A percentile compares a stretch with the other conserved stretches of the same genome.
Evolutionary conservation across 2,113 vertebrate species (phyloP).

Genomic region (Myodes glareolus): DNA sequence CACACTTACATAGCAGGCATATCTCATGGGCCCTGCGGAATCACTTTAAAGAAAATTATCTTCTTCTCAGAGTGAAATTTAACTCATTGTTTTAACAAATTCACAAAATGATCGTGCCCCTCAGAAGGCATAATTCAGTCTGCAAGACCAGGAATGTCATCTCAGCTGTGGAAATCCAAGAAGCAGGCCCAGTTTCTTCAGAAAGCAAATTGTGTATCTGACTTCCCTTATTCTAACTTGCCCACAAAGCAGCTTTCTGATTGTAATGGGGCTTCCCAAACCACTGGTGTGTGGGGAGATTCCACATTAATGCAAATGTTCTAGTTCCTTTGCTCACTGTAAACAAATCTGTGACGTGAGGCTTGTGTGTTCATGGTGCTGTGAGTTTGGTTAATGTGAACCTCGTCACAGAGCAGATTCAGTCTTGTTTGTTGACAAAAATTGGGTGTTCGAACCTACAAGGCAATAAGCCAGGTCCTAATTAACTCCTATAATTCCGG

Average conservation of each 20-base stretch:
- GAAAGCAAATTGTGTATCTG: slow-evolving; percentile 51
- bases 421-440: slow-evolving; percentile 66
- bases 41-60: slow-evolving; percentile 19
- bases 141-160: neutral
- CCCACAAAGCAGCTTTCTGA: neutral
- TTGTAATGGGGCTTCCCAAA: slow-evolving; percentile 24
- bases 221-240: slow-evolving; percentile 40
- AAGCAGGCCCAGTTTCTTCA: neutral
- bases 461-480: slow-evolving; percentile 55
- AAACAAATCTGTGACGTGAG: neutral
- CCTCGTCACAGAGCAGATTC: slow-evolving; percentile 37
- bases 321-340: slow-evolving; percentile 17
- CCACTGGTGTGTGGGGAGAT: neutral
- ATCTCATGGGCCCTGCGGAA: neutral
- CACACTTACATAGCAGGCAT: neutral
- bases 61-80: slow-evolving; percentile 40
- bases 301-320: neutral
- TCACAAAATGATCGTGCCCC: neutral
- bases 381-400: slow-evolving; percentile 13
- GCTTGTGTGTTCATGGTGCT: neutral
- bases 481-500: slow-evolving; percentile 36
- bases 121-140: neutral
- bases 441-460: slow-evolving; percentile 26
- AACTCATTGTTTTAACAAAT: slow-evolving; percentile 1
- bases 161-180: neutral